These are phyloP conservation scores for Eremophila alpestris DNA, from an alignment of 2,797 vertebrate genomes.

Conservation along the genomic window DNA sequence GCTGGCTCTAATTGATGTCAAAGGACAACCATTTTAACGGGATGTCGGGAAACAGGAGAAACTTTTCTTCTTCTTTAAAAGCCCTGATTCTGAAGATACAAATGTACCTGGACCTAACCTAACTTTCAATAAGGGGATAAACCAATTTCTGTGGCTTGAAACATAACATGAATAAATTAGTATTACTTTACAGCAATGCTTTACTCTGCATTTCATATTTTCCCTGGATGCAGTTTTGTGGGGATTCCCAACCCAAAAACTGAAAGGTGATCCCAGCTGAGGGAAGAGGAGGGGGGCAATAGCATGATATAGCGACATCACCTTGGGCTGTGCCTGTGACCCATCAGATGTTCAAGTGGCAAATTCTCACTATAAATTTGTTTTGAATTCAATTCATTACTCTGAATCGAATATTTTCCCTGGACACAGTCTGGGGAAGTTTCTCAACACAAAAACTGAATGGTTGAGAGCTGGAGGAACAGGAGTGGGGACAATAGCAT, in stretches of 20 bases:
- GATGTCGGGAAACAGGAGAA: conserved; percentile 18
- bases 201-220: neutral
- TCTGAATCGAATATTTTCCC: neutral
- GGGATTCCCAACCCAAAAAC: neutral
- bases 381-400: conserved; percentile 25
- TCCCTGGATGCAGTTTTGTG: fast-evolving
- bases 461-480: neutral
- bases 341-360: neutral
- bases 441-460: neutral
- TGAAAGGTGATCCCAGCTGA: neutral
- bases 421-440: fast-evolving
- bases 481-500: fast-evolving
- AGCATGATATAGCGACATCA: neutral
- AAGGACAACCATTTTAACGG: conserved; percentile 33
- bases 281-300: neutral
- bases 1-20: conserved; percentile 21
- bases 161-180: neutral
- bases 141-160: neutral
- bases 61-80: neutral
- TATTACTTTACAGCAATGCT: neutral
- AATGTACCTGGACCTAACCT: conserved; percentile 3
- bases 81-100: neutral
- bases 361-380: conserved; percentile 34
- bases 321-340: neutral
- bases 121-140: conserved; percentile 9